Conservation (phyloP, 2,797 vertebrate species). For the Pempheris klunzingeri region DNA sequence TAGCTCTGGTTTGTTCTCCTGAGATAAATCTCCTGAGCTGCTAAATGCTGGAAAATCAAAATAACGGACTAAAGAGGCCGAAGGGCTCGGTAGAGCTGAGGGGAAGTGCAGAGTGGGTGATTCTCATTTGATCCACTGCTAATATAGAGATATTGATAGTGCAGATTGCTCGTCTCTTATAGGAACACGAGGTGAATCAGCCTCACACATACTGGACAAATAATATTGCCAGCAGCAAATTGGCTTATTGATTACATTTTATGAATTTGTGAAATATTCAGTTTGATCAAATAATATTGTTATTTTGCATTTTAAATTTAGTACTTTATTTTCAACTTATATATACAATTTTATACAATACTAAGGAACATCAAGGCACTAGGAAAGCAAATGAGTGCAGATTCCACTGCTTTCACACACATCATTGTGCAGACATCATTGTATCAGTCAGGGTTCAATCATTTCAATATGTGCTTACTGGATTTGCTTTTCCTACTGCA, state of each 20-base stretch:
- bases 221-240: too few relatives aligned
- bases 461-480: not conserved
- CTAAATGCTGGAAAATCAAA: not conserved
- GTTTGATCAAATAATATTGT: not conserved
- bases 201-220: too few relatives aligned
- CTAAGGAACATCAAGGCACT: not conserved
- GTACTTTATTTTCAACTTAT: not conserved
- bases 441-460: not conserved
- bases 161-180: not conserved
- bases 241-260: too few relatives aligned
- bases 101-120: not conserved
- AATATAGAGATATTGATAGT: not conserved
- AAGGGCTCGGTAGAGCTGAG: not conserved
- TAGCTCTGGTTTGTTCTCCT: not conserved
- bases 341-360: too few relatives aligned
- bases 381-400: not conserved
- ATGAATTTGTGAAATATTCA: too few relatives aligned
- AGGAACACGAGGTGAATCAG: too few relatives aligned
- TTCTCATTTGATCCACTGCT: not conserved
- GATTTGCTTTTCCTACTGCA: not conserved
- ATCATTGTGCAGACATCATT: not conserved
- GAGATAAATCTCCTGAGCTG: not conserved
- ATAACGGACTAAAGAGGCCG: not conserved
- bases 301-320: not conserved
- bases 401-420: not conserved